Evolutionary conservation across 2,113 vertebrate species (phyloP), one percentile per base, ranked within the genome.

Genomic region (Pimephales promelas): DNA sequence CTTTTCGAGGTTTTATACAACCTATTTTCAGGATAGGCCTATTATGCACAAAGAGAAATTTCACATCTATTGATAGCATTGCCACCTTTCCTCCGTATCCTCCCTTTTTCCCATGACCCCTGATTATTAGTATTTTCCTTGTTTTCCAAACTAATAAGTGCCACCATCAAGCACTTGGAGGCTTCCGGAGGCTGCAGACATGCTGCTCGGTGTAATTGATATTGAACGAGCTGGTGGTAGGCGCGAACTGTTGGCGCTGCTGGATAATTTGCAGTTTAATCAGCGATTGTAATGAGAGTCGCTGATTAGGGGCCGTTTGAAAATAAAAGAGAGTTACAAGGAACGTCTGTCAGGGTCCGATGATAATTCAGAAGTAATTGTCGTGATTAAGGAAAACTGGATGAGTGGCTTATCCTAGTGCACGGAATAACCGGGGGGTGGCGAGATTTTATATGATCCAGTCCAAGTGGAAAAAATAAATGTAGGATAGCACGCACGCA

Each of bases 181-280:
- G 95, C 95, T 94, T 92, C 94, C 92, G 93, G 93, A 94, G 95
- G 94, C 95, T 93, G 94, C 94, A 96, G 96, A 95, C 95, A 95
- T 94, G 95, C 97, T 92, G 96, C 95, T 96, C 94, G 94, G 87
- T 93, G 95, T 99, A 99, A 99, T 97, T 98, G 97, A 99, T 99
- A 99, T 99, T 99, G 97, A 99, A 96, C 97, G 97, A 96, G 96
- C 96, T 94, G 96, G 94, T 96, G 96, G 96, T 96, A 96, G 96
- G 96, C 95, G 96, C 95, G 96, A 95, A 95, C 54, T 96, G 94
- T 96, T 96, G 97, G 96, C 97, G 97, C 97, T 97, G 96, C 97
- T 98, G 98, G 96, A 96, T 99, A 98, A 99, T 99, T 98, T 98
- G 95, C 94, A 97, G 96, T 99, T 98, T 98, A 99, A 99, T 99